Evolutionary conservation across 2,113 vertebrate genomes (phyloP).

Genomic region (Symphodus melops): DNA sequence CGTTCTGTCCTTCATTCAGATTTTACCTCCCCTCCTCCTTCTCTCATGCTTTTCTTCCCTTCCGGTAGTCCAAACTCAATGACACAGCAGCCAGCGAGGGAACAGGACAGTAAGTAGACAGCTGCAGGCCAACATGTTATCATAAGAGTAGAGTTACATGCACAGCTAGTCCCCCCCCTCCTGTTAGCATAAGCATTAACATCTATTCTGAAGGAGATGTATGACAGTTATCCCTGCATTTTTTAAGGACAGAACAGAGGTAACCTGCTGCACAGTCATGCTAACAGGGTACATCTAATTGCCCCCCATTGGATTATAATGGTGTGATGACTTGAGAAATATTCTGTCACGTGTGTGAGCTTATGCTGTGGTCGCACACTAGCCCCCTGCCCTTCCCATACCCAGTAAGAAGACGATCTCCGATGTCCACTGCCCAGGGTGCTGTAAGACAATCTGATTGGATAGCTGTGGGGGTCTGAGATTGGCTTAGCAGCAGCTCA

Average conservation of each 20-base stretch:
- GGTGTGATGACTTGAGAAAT: slow-evolving; percentile 24
- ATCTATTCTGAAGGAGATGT: slow-evolving; percentile 58
- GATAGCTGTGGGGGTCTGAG: slow-evolving; percentile 70
- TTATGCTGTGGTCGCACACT: slow-evolving; percentile 61
- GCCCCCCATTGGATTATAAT: slow-evolving; percentile 13
- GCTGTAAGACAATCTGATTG: slow-evolving; percentile 80
- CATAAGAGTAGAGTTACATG: slow-evolving; percentile 74
- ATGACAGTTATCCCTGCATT: slow-evolving; percentile 1
- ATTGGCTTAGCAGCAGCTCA: slow-evolving; percentile 67
- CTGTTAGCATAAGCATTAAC: slow-evolving; percentile 61
- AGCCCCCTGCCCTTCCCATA: slow-evolving; percentile 57
- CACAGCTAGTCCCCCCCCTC: slow-evolving; percentile 45
- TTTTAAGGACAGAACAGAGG: slow-evolving; percentile 2
- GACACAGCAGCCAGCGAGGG: slow-evolving; percentile 77
- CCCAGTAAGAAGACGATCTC: slow-evolving; percentile 70
- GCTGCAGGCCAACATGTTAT: slow-evolving; percentile 77
- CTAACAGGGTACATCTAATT: slow-evolving; percentile 9
- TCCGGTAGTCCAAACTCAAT: slow-evolving; percentile 76
- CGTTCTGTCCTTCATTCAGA: slow-evolving; percentile 71
- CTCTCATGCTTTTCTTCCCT: slow-evolving; percentile 38
- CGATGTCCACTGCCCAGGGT: slow-evolving; percentile 68
- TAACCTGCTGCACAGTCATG: background rate
- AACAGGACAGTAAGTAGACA: slow-evolving; percentile 75
- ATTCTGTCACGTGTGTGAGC: slow-evolving; percentile 50
- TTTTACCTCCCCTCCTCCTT: slow-evolving; percentile 38